Evolutionary conservation across 2,888 invertebrate genomes (phyloP), one percentile per base, ranked within the genome.

Genomic region (Mesorhabditis spiculigera): DNA sequence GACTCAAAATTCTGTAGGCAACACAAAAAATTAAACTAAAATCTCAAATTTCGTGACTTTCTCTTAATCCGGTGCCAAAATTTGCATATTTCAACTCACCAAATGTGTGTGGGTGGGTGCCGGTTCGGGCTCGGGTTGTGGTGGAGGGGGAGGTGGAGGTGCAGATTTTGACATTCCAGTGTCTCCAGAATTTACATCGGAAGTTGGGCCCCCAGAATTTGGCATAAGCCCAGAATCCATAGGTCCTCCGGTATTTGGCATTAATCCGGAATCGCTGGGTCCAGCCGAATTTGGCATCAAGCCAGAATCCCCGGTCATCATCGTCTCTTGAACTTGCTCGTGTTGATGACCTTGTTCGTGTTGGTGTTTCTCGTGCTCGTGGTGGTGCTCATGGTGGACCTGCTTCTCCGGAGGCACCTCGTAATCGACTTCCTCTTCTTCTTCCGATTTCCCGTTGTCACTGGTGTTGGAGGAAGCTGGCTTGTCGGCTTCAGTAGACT

Each of bases 131-230:
- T 50, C 43, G 16, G 78, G 73, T 68, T 75, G 73, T 41, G 73
- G 73, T 8, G 68, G 70, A n/a, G 74, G 69, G 28, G 68, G 68
- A 28, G 78, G 74, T 43, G 71, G 72, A 58, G 71, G 71, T 45
- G 65, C 70, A 45, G 67, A 63, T 45, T 67, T 65, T 5, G 72
- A 41, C 8, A 62, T 64, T 43, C 41, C 63, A n/a, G 70, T 63
- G 3, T 76, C 71, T 8, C 28, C 28, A 28, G 28, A 28, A 28
- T 28, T 28, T 28, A 28, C 28, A 28, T 28, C 28, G 28, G 28
- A 28, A 28, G 28, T 28, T 28, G 28, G 28, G 28, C 28, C 28
- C 28, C 28, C 28, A 28, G 28, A 28, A 28, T 28, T 28, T n/a
- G n/a, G 28, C 1, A 28, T 28, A 28, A 28, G 28, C 28, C 28